Conservation (phyloP, 1,140 invertebrate species). For the Drosophila bipectinata region DNA sequence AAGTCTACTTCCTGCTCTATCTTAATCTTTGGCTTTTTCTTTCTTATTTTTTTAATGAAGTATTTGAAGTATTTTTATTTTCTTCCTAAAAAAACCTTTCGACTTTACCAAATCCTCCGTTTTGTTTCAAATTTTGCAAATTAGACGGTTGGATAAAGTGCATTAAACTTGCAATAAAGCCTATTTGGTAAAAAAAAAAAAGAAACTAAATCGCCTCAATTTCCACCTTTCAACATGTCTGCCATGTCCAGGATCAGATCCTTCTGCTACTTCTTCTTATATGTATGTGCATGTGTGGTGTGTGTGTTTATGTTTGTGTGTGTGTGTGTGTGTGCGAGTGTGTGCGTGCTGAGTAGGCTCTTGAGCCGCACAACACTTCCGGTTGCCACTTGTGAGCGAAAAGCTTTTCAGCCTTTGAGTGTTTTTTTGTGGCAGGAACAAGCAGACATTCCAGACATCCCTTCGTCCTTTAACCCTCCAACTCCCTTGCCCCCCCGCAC, state of each 20-base stretch:
- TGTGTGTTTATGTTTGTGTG: constrained; percentile 5
- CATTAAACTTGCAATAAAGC: constrained; percentile 46
- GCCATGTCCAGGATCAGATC: constrained; percentile 41
- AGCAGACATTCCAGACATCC: constrained; percentile 47
- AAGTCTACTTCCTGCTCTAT: not conserved
- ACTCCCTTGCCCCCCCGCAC: not conserved
- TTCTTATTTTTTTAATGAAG: not conserved
- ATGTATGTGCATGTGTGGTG: constrained; percentile 2
- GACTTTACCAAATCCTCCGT: not conserved
- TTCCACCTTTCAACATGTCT: constrained; percentile 81
- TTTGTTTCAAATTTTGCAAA: not conserved
- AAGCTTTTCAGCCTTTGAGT: constrained; percentile 77
- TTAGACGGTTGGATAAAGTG: constrained; percentile 21
- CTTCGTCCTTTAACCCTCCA: not conserved
- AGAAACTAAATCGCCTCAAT: constrained; percentile 72
- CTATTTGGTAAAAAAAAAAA: constrained; percentile 45
- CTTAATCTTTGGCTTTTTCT: not conserved
- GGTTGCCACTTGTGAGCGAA: constrained; percentile 79
- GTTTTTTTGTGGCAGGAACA: constrained; percentile 66
- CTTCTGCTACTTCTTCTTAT: constrained; percentile 1
- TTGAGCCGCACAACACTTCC: constrained; percentile 79
- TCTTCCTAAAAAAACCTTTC: no score
- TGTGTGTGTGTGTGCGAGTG: constrained; percentile 25
- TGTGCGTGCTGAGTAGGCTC: constrained; percentile 68
- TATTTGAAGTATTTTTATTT: no score